A percentile compares a stretch with the other conserved stretches of the same genome.
phyloP scores from a whole-genome alignment of 2,797 vertebrate genomes.

The Salarias fasciatus region DNA sequence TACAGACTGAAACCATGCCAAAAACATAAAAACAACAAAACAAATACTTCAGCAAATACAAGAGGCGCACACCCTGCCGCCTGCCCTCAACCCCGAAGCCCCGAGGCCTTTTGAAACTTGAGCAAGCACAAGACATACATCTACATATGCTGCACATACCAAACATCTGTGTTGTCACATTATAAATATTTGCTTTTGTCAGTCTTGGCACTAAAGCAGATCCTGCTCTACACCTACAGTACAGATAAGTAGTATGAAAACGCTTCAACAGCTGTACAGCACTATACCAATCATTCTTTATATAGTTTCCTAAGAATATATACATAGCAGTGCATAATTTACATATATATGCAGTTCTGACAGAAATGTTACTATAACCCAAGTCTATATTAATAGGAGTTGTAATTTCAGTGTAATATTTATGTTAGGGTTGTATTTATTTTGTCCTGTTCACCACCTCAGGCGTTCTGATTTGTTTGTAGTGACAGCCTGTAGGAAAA shows the following conservation, averaged over 20 bases:
- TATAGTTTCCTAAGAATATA: not conserved
- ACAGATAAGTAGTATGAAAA: slow-evolving; percentile 6
- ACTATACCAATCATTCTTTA: not conserved
- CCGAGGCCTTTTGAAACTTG: slow-evolving; percentile 45
- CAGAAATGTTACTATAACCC: not conserved
- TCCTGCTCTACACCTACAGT: slow-evolving; percentile 9
- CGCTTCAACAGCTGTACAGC: not conserved
- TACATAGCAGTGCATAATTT: not conserved
- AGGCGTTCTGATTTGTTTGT: slow-evolving; percentile 29
- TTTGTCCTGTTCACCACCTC: slow-evolving; percentile 22
- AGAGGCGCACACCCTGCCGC: not conserved
- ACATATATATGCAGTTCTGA: not conserved
- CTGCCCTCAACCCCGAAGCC: slow-evolving; percentile 8
- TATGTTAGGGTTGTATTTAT: slow-evolving; percentile 3
- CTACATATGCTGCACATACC: slow-evolving; percentile 56
- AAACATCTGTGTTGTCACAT: slow-evolving; percentile 63
- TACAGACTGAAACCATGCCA: slow-evolving; percentile 66
- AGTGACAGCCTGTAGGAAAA: slow-evolving; percentile 38
- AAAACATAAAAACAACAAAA: slow-evolving; percentile 78
- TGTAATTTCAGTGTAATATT: not conserved
- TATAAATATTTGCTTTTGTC: slow-evolving; percentile 72
- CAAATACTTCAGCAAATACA: slow-evolving; percentile 74
- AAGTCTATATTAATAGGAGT: not conserved
- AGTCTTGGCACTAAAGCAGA: slow-evolving; percentile 49
- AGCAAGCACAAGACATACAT: slow-evolving; percentile 50